These are phyloP conservation scores for Nesidiocoris tenuis DNA, from an alignment of 2,888 invertebrate genomes.

Conservation along the genomic window DNA sequence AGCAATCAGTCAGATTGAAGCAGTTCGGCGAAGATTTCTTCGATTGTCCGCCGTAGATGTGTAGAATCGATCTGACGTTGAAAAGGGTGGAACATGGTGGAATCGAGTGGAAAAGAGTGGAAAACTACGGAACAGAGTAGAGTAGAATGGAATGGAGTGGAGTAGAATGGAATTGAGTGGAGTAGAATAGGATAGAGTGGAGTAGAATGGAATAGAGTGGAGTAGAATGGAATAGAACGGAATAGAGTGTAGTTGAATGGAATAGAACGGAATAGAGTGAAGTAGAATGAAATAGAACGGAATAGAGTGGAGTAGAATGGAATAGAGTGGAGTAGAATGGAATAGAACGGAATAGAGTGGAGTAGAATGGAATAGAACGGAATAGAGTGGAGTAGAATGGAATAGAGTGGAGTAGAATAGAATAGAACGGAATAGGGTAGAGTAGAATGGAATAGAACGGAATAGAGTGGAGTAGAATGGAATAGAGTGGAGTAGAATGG, in stretches of 20 bases:
- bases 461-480: not conserved
- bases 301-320: not conserved
- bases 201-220: not conserved
- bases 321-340: not conserved
- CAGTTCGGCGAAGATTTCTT: too few species aligned
- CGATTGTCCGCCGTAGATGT: too few species aligned
- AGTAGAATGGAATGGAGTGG: not conserved
- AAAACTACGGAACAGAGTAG: not conserved
- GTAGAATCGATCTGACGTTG: not conserved
- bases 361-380: not conserved
- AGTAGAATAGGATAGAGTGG: not conserved
- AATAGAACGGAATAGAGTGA: not conserved
- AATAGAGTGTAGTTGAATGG: not conserved
- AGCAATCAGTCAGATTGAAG: too few species aligned
- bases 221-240: not conserved
- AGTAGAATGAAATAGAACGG: not conserved
- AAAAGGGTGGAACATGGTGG: not conserved
- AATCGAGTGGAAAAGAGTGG: not conserved
- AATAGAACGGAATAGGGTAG: not conserved
- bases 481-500: not conserved
- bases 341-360: not conserved
- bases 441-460: not conserved
- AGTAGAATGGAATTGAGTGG: not conserved
- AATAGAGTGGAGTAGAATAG: not conserved
- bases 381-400: not conserved